Percentiles rank a stretch among this genome's conserved stretches.
These are phyloP conservation scores for Drosophila putrida DNA, from an alignment of 2,888 invertebrate genomes.

Conservation along the genomic window DNA sequence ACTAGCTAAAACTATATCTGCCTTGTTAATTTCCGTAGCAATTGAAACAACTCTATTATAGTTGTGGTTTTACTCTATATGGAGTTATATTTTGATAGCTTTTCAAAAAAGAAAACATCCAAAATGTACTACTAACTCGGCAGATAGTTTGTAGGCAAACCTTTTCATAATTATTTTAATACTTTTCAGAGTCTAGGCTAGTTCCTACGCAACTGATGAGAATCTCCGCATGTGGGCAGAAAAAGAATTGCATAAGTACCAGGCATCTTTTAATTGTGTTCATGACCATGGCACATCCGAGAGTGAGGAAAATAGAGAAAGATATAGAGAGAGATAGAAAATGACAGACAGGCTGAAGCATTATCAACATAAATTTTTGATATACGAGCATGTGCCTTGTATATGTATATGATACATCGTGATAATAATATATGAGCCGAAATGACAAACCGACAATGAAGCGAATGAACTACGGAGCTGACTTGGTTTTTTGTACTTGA, in stretches of 20 bases:
- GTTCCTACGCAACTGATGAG: not conserved
- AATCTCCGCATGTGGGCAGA: not conserved
- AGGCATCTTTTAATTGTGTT: conserved; percentile 67
- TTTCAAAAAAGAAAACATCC: no score
- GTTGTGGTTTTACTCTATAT: not conserved
- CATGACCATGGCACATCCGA: conserved; percentile 71
- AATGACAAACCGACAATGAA: conserved; percentile 49
- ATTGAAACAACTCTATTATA: conserved; percentile 29
- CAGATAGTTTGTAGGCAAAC: not conserved
- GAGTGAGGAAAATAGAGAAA: not conserved
- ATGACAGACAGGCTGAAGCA: conserved; percentile 44
- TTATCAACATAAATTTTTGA: conserved; percentile 72
- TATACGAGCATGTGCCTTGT: conserved; percentile 11
- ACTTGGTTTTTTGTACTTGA: conserved; percentile 71
- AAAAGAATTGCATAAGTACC: conserved; percentile 40
- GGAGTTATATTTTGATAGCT: not conserved
- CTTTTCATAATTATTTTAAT: not conserved
- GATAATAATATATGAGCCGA: conserved; percentile 25
- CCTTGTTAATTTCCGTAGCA: conserved; percentile 57
- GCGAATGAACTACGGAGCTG: conserved; percentile 61
- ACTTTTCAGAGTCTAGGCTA: conserved; percentile 8
- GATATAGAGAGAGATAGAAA: conserved; percentile 2
- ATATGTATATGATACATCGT: conserved; percentile 7
- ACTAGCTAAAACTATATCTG: conserved; percentile 55
- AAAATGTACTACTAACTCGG: not conserved